These are phyloP conservation scores for Caenorhabditis panamensis DNA, from an alignment of 2,888 invertebrate species.

Conservation along the genomic window DNA sequence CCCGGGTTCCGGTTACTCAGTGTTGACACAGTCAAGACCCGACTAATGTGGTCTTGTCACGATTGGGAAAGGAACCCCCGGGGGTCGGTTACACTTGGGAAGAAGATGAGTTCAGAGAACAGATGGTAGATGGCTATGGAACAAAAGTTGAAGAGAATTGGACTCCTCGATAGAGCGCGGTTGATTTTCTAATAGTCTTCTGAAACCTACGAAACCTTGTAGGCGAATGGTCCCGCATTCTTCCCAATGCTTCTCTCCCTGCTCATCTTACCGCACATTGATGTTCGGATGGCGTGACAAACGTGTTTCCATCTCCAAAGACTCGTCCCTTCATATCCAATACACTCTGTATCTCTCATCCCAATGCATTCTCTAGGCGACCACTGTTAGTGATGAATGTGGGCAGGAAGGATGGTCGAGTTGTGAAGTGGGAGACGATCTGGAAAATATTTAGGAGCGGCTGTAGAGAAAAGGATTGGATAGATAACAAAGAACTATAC, in stretches of 20 bases:
- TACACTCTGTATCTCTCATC: slow-evolving; percentile 8
- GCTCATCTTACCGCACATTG: slow-evolving; percentile 50
- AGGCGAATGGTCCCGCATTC: background rate
- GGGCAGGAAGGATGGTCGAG: background rate
- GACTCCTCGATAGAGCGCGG: too few relatives aligned
- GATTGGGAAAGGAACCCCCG: too few relatives aligned
- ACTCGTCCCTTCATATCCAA: background rate
- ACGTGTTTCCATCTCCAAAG: slow-evolving; percentile 42
- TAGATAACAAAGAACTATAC: too few relatives aligned
- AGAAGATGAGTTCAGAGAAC: too few relatives aligned
- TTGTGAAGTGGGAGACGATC: background rate
- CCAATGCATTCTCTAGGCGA: slow-evolving; percentile 6
- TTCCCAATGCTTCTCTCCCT: background rate
- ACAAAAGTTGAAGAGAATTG: too few relatives aligned
- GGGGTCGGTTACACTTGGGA: background rate
- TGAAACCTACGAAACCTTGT: background rate
- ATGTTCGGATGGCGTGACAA: slow-evolving; percentile 62
- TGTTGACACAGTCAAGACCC: slow-evolving; percentile 26
- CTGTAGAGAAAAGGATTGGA: too few relatives aligned
- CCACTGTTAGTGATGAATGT: slow-evolving; percentile 9
- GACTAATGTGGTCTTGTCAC: slow-evolving; percentile 58
- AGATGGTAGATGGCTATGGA: too few relatives aligned
- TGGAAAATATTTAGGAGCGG: background rate
- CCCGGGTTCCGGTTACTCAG: slow-evolving; percentile 36
- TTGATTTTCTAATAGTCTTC: background rate